Evolutionary conservation across 2,888 invertebrate genomes (phyloP), one percentile per base, ranked within the genome.

Genomic region (Lampropteryx suffumata): DNA sequence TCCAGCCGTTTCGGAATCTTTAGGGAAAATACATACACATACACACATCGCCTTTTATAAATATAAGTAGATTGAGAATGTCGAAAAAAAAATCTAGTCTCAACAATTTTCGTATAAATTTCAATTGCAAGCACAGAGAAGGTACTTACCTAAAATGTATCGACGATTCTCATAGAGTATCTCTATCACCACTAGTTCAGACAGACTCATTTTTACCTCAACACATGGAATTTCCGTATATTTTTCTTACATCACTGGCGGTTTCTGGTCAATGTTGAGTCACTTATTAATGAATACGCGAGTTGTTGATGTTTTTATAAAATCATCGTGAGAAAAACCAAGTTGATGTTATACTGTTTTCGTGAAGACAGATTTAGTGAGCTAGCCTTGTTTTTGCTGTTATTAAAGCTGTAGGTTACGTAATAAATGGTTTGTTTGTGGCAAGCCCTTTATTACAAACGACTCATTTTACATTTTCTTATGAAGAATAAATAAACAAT

Each of bases 211-310:
- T 43, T 32, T 42, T 47, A 47, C 42, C 24, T 52, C 36, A 47
- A 21, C 51, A 29, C 42, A 5, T 12, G 41, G 33, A 34, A 40
- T 39, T 35, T 24, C 24, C 4, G 56, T 58, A 43, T 51, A 60
- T 53, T 57, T 59, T 46, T 39, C 35, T 54, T 26, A 34, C 39
- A 39, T 59, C 59, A 63, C 59, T 62, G 57, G 47, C 62, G 48
- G 64, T 56, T 64, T 59, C 66, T 69, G 69, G 56, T 64, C 51
- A 46, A 58, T 60, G 50, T 54, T 53, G 52, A 60, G 52, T 60
- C 59, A 51, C 53, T 60, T 49, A 56, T 51, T 56, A 53, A 46
- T 46, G 36, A 51, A 52, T 51, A 50, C 44, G 34, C 12, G 9
- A 13, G 27, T 29, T 41, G 61, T 44, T 57, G 57, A 64, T 44